These are phyloP conservation scores for Steinernema feltiae DNA, from an alignment of 1,140 invertebrate species.

Conservation along the genomic window DNA sequence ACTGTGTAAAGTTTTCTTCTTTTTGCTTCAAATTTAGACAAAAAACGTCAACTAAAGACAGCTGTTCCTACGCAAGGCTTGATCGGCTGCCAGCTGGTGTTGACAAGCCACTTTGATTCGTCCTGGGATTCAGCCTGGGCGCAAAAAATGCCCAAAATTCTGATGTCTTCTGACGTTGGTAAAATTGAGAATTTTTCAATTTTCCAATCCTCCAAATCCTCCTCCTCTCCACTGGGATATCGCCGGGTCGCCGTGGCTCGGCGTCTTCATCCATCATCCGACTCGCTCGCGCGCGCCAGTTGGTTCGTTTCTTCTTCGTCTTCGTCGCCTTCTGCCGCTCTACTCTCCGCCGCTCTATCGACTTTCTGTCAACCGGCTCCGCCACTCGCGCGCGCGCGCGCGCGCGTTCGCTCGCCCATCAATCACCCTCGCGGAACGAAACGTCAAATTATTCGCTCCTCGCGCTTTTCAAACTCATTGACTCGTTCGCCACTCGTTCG, in stretches of 20 bases:
- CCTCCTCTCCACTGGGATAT: neutral
- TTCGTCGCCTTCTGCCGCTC: too few species aligned
- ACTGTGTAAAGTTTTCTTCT: neutral
- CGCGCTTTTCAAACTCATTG: conserved; percentile 13
- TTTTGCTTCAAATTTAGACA: too few species aligned
- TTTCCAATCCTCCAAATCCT: too few species aligned
- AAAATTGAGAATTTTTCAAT: too few species aligned
- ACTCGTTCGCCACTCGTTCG: neutral
- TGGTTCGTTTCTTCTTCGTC: neutral
- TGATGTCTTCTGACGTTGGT: too few species aligned
- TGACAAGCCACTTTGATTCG: neutral
- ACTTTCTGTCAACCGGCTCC: conserved; percentile 13
- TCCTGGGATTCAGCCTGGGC: neutral
- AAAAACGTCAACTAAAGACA: neutral
- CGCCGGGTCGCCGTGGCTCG: too few species aligned
- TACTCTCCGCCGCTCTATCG: conserved; percentile 1
- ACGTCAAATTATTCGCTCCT: conserved; percentile 15
- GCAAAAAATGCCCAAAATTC: too few species aligned
- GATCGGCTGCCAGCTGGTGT: conserved; percentile 11
- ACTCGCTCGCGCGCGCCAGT: neutral
- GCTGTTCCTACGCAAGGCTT: neutral
- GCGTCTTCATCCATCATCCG: conserved; percentile 7
- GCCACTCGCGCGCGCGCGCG: neutral
- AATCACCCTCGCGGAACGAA: conserved; percentile 14
- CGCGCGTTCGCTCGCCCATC: neutral